phyloP scores from a whole-genome alignment of 2,797 vertebrate species.

The Sorex maritimensis region DNA sequence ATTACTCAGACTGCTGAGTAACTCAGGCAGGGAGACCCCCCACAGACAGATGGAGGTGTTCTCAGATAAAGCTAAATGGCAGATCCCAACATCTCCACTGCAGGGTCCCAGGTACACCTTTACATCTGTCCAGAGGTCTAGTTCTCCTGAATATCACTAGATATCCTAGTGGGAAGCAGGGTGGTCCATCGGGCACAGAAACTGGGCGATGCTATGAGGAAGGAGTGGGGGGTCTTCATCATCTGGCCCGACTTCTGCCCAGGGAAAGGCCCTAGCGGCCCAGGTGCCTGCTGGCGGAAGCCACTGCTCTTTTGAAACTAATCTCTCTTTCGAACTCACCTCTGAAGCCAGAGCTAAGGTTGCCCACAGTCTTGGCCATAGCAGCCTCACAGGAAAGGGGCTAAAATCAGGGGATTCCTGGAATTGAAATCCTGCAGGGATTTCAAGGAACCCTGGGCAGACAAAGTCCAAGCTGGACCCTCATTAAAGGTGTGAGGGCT shows the following conservation, averaged over 20 bases:
- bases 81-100: neutral
- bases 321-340: slow-evolving; percentile 8
- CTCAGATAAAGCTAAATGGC: slow-evolving; percentile 31
- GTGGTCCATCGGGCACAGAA: slow-evolving; percentile 1
- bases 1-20: slow-evolving; percentile 87
- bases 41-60: slow-evolving; percentile 75
- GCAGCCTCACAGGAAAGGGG: neutral
- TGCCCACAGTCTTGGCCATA: neutral
- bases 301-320: neutral
- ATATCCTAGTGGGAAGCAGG: slow-evolving; percentile 5
- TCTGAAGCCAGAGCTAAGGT: slow-evolving; percentile 22
- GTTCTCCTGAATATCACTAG: neutral
- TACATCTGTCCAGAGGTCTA: neutral
- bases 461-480: neutral
- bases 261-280: neutral
- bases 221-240: neutral
- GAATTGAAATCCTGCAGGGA: slow-evolving; percentile 42
- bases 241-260: neutral
- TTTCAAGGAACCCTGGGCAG: slow-evolving; percentile 4
- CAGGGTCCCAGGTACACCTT: neutral
- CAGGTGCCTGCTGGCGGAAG: neutral
- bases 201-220: neutral
- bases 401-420: neutral
- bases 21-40: slow-evolving; percentile 80
- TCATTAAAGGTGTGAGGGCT: neutral